Evolutionary conservation across 2,113 vertebrate species (phyloP).

Genomic region (Pseudorhombus dupliciocellatus): DNA sequence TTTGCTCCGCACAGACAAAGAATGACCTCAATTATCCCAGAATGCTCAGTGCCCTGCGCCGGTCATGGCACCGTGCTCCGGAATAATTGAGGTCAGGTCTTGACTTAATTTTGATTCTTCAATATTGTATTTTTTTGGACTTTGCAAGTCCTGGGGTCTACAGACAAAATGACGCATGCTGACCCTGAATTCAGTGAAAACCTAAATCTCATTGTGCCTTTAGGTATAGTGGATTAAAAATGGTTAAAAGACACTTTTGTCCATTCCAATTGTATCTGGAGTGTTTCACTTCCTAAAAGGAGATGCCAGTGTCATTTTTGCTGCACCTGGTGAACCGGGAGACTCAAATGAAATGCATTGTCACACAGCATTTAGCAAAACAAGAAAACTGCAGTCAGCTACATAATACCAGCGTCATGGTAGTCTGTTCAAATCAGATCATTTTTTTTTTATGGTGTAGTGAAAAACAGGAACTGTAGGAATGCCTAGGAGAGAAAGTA

Average conservation of each 20-base stretch:
- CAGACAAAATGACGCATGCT: neutral
- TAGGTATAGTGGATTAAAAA: too few relatives aligned
- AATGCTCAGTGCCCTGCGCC: neutral
- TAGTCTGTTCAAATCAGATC: constrained; percentile 13
- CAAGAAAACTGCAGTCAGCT: neutral
- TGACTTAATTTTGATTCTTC: neutral
- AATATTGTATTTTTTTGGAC: neutral
- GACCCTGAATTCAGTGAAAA: too few relatives aligned
- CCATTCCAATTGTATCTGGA: neutral
- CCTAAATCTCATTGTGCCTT: too few relatives aligned
- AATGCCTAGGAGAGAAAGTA: neutral
- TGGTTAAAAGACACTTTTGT: too few relatives aligned
- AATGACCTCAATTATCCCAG: neutral
- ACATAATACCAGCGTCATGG: neutral
- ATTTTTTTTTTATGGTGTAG: neutral
- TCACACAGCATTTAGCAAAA: neutral
- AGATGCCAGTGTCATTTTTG: neutral
- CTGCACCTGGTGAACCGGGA: neutral
- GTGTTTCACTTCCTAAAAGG: neutral
- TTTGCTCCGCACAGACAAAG: constrained; percentile 29
- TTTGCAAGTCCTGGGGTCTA: neutral
- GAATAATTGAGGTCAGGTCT: neutral
- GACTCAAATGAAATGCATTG: constrained; percentile 5
- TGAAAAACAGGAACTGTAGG: neutral
- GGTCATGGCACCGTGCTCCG: neutral